Percentiles rank a stretch among this genome's conserved stretches.
Conservation (phyloP, 2,113 vertebrate species). For the Megatriorchis doriae region DNA sequence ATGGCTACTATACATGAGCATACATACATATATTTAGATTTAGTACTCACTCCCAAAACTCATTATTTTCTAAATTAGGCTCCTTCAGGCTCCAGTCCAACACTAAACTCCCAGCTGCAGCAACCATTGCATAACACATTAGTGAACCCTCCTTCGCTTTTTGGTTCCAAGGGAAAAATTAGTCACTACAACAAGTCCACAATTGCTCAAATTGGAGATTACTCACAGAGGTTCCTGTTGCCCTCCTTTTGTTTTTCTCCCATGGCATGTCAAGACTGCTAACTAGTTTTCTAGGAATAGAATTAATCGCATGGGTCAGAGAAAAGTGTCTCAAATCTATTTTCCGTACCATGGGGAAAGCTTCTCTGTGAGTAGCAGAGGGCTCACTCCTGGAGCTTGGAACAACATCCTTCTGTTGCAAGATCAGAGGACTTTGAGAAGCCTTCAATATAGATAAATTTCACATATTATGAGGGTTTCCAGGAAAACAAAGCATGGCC, state of each 20-base stretch:
- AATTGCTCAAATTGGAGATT: not conserved
- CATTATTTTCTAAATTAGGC: constrained; percentile 26
- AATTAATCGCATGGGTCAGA: not conserved
- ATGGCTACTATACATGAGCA: not conserved
- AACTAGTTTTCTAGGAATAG: constrained; percentile 37
- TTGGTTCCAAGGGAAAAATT: constrained; percentile 7
- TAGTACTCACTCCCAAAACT: not conserved
- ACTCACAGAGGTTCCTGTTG: not conserved
- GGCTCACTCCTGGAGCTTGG: not conserved
- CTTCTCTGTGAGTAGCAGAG: not conserved
- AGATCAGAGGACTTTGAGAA: not conserved
- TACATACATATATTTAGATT: not conserved
- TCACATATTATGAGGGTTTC: not conserved
- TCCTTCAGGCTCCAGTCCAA: constrained; percentile 5
- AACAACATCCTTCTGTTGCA: not conserved
- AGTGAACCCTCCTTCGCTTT: not conserved
- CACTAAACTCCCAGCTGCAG: constrained; percentile 4
- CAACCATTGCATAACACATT: not conserved
- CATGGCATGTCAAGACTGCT: not conserved
- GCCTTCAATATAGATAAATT: not conserved
- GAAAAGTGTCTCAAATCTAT: not conserved
- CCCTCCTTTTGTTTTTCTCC: not conserved
- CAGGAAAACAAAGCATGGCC: not conserved
- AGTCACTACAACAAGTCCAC: not conserved
- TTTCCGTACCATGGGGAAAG: not conserved